Evolutionary conservation across 2,888 invertebrate genomes (phyloP), one percentile per base, ranked within the genome.

Genomic region (Fragum whitleyi): DNA sequence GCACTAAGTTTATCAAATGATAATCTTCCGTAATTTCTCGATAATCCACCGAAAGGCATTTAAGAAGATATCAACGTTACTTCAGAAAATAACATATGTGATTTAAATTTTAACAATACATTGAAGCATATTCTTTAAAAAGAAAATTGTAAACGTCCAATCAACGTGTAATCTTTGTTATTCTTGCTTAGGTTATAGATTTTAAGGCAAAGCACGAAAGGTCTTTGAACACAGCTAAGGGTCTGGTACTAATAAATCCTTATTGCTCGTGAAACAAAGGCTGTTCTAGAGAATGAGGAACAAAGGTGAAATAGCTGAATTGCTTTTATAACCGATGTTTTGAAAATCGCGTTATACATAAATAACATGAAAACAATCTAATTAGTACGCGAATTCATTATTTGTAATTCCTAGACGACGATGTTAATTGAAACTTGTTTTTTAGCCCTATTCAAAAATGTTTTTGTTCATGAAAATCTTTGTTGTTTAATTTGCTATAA

Each of bases 211-310:
- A n/a, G n/a, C n/a, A n/a, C n/a, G n/a, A n/a, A n/a, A n/a, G n/a
- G n/a, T n/a, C n/a, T n/a, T n/a, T n/a, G n/a, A n/a, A n/a, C n/a
- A n/a, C n/a, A n/a, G n/a, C 14, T 9, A 14, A 57, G 57, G 57
- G 28, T 28, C 3, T 32, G 61, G 28, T 61, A 0, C 61, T 61
- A 61, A 61, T 61, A 61, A 61, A 61, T 61, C 61, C 29, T 29
- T 61, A n/a, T 61, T 61, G 16, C 32, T 32, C 1, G 61, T n/a
- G 61, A 61, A 61, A 61, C 61, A 61, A 61, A 61, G 61, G 57
- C 57, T 57, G 21, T 57, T 57, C 26, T 23, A 26, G 6, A 61
- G n/a, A 32, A 32, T 32, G n/a, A n/a, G 47, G 47, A 29, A 61
- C 28, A 61, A 32, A 61, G 61, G 61, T 32, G 32, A 61, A 32